Evolutionary conservation across 2,113 vertebrate species (phyloP).

Genomic region (Stegostoma tigrinum): DNA sequence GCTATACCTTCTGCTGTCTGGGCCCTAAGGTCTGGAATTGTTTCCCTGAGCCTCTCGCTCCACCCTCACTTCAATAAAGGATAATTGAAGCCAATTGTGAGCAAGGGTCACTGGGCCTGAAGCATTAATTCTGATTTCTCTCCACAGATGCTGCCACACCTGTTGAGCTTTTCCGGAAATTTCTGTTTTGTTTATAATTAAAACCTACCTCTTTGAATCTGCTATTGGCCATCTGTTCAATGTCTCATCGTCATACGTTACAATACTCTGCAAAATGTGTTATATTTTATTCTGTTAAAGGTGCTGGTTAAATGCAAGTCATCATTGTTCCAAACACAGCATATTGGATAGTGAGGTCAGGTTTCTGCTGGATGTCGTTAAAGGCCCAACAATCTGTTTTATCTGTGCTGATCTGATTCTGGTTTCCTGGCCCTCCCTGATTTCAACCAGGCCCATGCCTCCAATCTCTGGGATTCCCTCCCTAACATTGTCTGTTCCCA

Average conservation of each 20-base stretch:
- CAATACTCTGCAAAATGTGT: not conserved
- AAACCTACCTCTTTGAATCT: not conserved
- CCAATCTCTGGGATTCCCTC: not conserved
- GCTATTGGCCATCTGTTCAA: not conserved
- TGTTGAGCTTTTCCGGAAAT: no score
- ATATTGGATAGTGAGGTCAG: not conserved
- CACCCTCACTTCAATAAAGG: not conserved
- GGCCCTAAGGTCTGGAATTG: not conserved
- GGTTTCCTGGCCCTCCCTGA: not conserved
- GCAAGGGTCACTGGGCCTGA: no score
- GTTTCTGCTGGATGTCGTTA: not conserved
- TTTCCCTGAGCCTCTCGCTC: not conserved
- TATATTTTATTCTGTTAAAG: not conserved
- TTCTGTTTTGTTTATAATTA: not conserved
- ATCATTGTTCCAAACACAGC: not conserved
- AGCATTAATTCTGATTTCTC: no score
- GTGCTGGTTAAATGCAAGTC: not conserved
- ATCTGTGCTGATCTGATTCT: not conserved
- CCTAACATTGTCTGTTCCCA: no score
- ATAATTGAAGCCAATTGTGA: no score
- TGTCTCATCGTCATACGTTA: not conserved
- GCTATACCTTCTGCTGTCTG: not conserved
- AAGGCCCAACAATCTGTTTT: not conserved
- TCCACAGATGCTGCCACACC: no score
- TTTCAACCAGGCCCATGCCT: not conserved